These are phyloP conservation scores for Mallotus villosus DNA, from an alignment of 2,797 vertebrate species.

Conservation along the genomic window DNA sequence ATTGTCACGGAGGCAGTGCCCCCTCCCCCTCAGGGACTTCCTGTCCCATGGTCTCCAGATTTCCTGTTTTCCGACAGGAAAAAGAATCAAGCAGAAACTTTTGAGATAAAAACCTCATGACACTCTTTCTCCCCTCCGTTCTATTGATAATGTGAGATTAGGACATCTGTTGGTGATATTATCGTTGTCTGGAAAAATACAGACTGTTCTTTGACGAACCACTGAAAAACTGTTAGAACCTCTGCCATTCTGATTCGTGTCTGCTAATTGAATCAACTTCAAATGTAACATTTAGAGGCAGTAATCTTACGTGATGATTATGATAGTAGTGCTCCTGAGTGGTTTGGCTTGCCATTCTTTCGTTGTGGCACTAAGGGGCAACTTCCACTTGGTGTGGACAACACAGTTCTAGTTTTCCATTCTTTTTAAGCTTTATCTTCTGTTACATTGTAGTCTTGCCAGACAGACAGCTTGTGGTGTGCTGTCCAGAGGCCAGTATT, in stretches of 20 bases:
- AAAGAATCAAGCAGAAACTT: constrained; percentile 38
- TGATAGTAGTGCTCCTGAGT: constrained; percentile 28
- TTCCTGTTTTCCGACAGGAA: constrained; percentile 59
- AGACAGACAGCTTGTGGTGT: neutral
- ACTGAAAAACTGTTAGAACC: neutral
- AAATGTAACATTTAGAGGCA: neutral
- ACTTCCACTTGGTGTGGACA: neutral
- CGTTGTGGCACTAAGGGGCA: constrained; percentile 19
- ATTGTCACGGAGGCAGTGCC: constrained; percentile 49
- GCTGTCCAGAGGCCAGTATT: neutral
- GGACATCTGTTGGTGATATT: no score
- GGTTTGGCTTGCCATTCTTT: constrained; percentile 42
- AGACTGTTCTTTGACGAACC: neutral
- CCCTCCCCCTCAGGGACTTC: constrained; percentile 58
- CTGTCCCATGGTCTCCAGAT: constrained; percentile 62
- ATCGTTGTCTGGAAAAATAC: no score
- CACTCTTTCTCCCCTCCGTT: neutral
- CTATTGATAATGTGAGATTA: neutral
- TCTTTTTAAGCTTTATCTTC: no score
- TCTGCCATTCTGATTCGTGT: neutral
- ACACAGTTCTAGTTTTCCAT: neutral
- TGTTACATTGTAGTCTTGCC: no score
- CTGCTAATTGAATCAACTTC: no score
- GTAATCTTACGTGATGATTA: constrained; percentile 7
- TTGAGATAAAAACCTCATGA: constrained; percentile 7